Conservation (phyloP, 2,797 vertebrate genomes). For the Thunnus albacares region DNA sequence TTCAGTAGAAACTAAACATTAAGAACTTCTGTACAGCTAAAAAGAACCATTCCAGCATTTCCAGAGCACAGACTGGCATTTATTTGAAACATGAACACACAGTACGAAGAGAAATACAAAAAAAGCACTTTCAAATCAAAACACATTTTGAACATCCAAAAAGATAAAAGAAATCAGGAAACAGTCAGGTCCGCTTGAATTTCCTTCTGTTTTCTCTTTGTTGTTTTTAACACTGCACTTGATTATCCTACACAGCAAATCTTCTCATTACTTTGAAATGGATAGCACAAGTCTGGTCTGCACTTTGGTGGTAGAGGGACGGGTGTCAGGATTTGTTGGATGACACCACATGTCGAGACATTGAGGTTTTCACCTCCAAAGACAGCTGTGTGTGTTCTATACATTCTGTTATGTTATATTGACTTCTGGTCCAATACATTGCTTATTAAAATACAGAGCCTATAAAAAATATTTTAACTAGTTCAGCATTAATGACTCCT, state of each 20-base stretch:
- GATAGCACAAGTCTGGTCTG: constrained; percentile 53
- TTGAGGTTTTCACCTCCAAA: constrained; percentile 73
- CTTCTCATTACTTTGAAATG: constrained; percentile 36
- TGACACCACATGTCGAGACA: constrained; percentile 56
- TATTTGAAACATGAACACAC: constrained; percentile 86
- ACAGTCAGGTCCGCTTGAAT: constrained; percentile 69
- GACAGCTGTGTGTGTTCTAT: constrained; percentile 82
- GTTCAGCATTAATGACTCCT: constrained; percentile 78
- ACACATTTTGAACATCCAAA: constrained; percentile 77
- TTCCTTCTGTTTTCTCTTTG: background rate
- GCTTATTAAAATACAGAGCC: constrained; percentile 87
- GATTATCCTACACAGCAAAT: constrained; percentile 48
- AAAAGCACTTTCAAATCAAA: constrained; percentile 82
- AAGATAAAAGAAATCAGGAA: constrained; percentile 64
- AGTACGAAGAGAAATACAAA: constrained; percentile 81
- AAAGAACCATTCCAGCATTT: constrained; percentile 55
- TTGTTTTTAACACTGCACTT: constrained; percentile 22
- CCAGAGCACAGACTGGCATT: constrained; percentile 81
- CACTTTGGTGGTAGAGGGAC: constrained; percentile 75
- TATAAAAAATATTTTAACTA: constrained; percentile 88
- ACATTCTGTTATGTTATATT: constrained; percentile 83
- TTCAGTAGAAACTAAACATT: constrained; percentile 22
- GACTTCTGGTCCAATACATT: constrained; percentile 78
- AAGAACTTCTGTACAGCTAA: constrained; percentile 19
- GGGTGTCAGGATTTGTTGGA: constrained; percentile 43